These are phyloP conservation scores for Exaiptasia diaphana DNA, from an alignment of 64 coral and sea anemone species.

Conservation along the genomic window DNA sequence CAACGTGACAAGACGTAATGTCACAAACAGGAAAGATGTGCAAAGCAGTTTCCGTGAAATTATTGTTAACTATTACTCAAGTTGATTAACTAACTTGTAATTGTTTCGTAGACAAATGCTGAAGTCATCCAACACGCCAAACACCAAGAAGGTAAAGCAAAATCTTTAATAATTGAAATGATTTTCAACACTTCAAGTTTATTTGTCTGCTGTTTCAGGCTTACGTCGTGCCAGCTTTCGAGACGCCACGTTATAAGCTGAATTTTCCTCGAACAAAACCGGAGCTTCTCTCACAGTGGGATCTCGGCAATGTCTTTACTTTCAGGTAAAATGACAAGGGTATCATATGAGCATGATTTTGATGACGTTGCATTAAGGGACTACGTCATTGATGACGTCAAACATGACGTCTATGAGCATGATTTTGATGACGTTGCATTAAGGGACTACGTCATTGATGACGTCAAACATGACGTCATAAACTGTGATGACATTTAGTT, in stretches of 20 bases:
- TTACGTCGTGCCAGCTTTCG: constrained; percentile 81
- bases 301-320: constrained; percentile 71
- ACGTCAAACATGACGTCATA: too few relatives aligned
- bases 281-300: constrained; percentile 68
- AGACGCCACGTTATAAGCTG: constrained; percentile 81
- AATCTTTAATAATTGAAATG: too few relatives aligned
- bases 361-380: not conserved
- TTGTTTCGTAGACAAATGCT: constrained; percentile 4
- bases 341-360: not conserved
- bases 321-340: constrained; percentile 46
- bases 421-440: not conserved
- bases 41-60: too few relatives aligned
- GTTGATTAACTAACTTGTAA: too few relatives aligned
- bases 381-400: too few relatives aligned
- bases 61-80: too few relatives aligned
- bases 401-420: not conserved
- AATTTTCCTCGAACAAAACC: constrained; percentile 79
- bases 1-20: too few relatives aligned
- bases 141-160: not conserved
- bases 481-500: too few relatives aligned
- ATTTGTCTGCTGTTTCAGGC: constrained; percentile 61
- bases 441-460: too few relatives aligned
- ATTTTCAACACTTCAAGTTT: too few relatives aligned
- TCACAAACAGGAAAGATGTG: too few relatives aligned
- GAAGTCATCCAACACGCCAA: not conserved